Percentiles rank a stretch among this genome's conserved stretches.
Conservation (phyloP, 2,888 invertebrate genomes). For the Agrotis segetum region DNA sequence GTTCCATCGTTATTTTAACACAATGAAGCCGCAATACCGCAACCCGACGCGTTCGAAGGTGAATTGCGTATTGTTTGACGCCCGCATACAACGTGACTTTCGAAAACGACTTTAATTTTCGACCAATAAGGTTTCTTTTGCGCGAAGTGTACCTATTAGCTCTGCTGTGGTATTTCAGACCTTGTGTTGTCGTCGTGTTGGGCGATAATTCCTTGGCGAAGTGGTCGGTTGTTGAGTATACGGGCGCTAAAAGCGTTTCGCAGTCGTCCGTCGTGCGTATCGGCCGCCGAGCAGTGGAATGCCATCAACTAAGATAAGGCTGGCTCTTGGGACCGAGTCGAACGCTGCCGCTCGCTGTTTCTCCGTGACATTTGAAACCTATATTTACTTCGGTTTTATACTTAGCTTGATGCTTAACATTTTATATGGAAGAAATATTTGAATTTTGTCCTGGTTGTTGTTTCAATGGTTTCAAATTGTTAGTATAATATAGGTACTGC, state of each 20-base stretch:
- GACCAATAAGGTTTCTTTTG: constrained; percentile 87
- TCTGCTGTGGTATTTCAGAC: constrained; percentile 65
- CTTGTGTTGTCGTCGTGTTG: constrained; percentile 61
- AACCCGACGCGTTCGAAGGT: constrained; percentile 90
- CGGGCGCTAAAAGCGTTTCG: constrained; percentile 90
- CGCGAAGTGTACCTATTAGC: constrained; percentile 69
- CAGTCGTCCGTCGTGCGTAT: constrained; percentile 90
- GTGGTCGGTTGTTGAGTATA: constrained; percentile 73
- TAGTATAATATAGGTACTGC: background rate
- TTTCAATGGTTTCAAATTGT: constrained; percentile 13
- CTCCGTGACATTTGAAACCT: constrained; percentile 77
- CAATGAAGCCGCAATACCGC: constrained; percentile 91
- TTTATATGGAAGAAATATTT: constrained; percentile 35
- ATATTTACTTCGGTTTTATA: constrained; percentile 70
- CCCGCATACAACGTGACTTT: constrained; percentile 87
- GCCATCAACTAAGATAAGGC: constrained; percentile 90
- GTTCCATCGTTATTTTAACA: constrained; percentile 89
- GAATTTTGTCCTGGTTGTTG: constrained; percentile 18
- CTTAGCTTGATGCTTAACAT: constrained; percentile 53
- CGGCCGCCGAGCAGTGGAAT: constrained; percentile 87
- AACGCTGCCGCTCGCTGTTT: constrained; percentile 73
- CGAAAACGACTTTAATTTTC: constrained; percentile 87
- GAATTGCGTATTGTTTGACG: constrained; percentile 90
- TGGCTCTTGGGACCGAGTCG: constrained; percentile 78
- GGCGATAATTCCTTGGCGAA: constrained; percentile 65